These are phyloP conservation scores for Montipora capricornis DNA, from an alignment of 64 coral and sea anemone genomes.

Conservation along the genomic window DNA sequence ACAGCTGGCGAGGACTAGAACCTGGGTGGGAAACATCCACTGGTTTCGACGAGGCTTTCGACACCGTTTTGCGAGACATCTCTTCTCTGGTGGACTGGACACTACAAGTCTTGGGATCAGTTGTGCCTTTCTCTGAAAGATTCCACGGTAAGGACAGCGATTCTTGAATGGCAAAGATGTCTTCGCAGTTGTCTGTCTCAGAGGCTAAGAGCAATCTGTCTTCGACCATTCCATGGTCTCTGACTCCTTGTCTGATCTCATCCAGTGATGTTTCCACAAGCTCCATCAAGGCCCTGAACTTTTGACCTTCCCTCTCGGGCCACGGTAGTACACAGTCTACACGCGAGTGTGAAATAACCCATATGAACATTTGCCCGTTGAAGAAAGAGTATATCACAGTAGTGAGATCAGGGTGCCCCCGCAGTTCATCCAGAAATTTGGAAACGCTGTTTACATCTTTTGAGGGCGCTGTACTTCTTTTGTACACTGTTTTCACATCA, in stretches of 20 bases:
- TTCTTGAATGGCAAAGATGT: constrained; percentile 6
- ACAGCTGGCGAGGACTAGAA: background rate
- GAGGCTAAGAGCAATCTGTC: constrained; percentile 6
- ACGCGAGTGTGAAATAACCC: background rate
- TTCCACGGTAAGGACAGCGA: background rate
- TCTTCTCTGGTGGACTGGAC: background rate
- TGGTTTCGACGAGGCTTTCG: background rate
- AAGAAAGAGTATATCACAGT: constrained; percentile 18
- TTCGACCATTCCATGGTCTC: background rate
- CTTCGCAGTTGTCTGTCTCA: background rate
- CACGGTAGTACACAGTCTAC: constrained; percentile 34
- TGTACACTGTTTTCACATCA: constrained; percentile 13
- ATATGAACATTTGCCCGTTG: constrained; percentile 6
- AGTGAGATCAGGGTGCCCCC: background rate
- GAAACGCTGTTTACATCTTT: background rate
- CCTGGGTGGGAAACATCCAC: background rate
- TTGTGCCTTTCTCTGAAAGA: background rate
- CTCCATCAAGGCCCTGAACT: background rate
- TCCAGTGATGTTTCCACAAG: constrained; percentile 3
- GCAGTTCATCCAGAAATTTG: background rate
- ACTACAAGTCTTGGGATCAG: background rate
- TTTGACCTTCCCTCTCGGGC: constrained; percentile 1
- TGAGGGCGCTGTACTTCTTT: background rate
- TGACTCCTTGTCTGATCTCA: constrained; percentile 10
- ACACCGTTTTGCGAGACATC: background rate